Base-by-base conservation (phyloP, 2,113 vertebrate species). In the Podilymbus podiceps region DNA sequence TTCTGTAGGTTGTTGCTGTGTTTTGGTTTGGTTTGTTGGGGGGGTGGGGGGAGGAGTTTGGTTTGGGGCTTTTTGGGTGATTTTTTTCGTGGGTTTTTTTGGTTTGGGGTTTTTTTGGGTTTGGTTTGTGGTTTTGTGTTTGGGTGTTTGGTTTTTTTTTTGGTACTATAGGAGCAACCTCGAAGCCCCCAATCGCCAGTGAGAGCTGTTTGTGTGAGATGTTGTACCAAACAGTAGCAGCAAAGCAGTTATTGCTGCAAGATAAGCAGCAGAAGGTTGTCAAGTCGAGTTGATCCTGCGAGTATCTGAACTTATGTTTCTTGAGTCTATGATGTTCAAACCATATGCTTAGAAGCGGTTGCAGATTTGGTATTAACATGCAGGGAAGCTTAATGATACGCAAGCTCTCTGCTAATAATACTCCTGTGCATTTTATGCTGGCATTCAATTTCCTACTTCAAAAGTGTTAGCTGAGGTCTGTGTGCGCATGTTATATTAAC, bases 211-310 rank as follows among this genome's bases (percentile, higher is more conserved):
- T 5, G 27, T 40, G 53, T 8, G 15, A 50, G 42, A 12, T 42
- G 49, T 9, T 40, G 24, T 11, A 17, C n/a, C 30, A 19, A 23
- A 20, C 40, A 42, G 53, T 8, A 28, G 49, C 0, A 22, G 77
- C 2, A 7, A 42, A 42, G 69, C 44, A 73, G 8, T 56, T 35
- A 4, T 0, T 80, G 71, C 82, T 20, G 12, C 82, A 71, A 44
- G 75, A 50, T 30, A 10, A 7, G 1, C 63, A 71, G 68, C 90
- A 89, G 96, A 59, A 79, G 79, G 83, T 4, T 95, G 94, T 81
- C 86, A 79, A 33, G 75, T 81, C 62, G 91, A 50, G 81, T 40
- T 91, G 49, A 93, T 82, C 93, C 83, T 85, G 80, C 49, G 89
- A 85, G 77, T 35, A n/a, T 46, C 66, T n/a, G 81, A 96, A 86